These are phyloP conservation scores for Lepidostoma basale DNA, from an alignment of 1,140 invertebrate genomes.

Conservation along the genomic window DNA sequence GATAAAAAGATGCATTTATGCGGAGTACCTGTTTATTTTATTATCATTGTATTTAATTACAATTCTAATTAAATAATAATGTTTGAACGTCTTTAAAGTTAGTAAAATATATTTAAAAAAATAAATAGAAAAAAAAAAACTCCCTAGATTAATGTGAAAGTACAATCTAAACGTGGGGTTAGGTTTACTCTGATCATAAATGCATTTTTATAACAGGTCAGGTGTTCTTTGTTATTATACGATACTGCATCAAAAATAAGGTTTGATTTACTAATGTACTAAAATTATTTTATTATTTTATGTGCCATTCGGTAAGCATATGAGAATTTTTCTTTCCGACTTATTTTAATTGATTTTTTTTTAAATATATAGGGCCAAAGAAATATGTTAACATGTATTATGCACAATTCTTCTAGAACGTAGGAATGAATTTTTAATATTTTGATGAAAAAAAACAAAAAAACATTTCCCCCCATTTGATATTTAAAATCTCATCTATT, in stretches of 20 bases:
- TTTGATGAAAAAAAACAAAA: no score
- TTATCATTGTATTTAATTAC: slow-evolving; percentile 18
- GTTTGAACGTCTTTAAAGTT: slow-evolving; percentile 21
- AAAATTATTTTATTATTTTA: slow-evolving; percentile 7
- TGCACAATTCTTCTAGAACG: neutral
- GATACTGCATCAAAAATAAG: slow-evolving; percentile 15
- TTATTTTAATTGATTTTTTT: slow-evolving; percentile 24
- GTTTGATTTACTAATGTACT: slow-evolving; percentile 1
- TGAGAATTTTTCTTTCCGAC: slow-evolving; percentile 13
- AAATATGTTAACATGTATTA: slow-evolving; percentile 14
- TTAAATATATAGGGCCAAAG: slow-evolving; percentile 32
- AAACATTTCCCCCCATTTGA: no score
- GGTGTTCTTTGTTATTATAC: slow-evolving; percentile 35
- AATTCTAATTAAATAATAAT: neutral
- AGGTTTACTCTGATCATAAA: slow-evolving; percentile 10
- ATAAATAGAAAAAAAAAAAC: neutral
- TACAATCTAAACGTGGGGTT: neutral
- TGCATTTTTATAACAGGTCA: slow-evolving; percentile 31
- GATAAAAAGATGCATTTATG: slow-evolving; percentile 25
- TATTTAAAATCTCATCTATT: no score
- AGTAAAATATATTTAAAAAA: slow-evolving; percentile 2
- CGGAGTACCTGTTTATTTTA: slow-evolving; percentile 6
- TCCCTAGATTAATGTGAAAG: slow-evolving; percentile 7
- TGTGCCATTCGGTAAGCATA: slow-evolving; percentile 17
- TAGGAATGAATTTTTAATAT: neutral